phyloP scores from a whole-genome alignment of 2,888 invertebrate species.

The Caenorhabditis zanzibari region DNA sequence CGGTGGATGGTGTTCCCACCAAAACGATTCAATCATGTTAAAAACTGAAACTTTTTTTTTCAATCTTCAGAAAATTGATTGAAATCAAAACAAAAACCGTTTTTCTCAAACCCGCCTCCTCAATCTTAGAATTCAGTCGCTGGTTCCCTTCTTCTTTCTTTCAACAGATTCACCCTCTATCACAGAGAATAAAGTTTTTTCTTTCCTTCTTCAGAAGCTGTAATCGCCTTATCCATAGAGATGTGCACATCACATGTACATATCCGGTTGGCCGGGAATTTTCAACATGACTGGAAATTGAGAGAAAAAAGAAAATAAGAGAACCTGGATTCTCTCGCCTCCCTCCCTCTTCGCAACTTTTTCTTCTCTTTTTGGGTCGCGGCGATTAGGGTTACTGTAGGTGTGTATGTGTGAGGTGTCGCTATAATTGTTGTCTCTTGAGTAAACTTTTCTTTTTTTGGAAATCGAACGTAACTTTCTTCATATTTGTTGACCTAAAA shows the following conservation, averaged over 20 bases:
- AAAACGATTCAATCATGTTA: conserved; percentile 12
- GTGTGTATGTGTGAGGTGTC: neutral
- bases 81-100: conserved; percentile 22
- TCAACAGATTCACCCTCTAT: neutral
- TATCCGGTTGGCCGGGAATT: conserved; percentile 35
- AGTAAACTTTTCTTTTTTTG: conserved; percentile 52
- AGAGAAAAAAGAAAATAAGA: neutral
- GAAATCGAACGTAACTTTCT: conserved; percentile 19
- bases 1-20: conserved; percentile 2
- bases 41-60: conserved; percentile 8
- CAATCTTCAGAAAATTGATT: conserved; percentile 2
- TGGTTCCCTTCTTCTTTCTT: neutral
- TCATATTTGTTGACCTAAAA: conserved; percentile 37
- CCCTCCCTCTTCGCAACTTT: conserved; percentile 37
- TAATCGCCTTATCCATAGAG: conserved; percentile 47
- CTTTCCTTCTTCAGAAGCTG: conserved; percentile 12
- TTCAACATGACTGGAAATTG: conserved; percentile 16
- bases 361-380: neutral
- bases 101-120: conserved; percentile 1
- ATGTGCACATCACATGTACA: conserved; percentile 48
- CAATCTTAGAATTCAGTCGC: too few relatives aligned
- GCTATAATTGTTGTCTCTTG: conserved; percentile 27
- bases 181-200: neutral
- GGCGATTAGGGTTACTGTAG: conserved; percentile 48
- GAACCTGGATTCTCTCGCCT: neutral